Evolutionary conservation across 2,797 vertebrate species (phyloP), one percentile per base, ranked within the genome.

Genomic region (Scolopax bukidnonensis): DNA sequence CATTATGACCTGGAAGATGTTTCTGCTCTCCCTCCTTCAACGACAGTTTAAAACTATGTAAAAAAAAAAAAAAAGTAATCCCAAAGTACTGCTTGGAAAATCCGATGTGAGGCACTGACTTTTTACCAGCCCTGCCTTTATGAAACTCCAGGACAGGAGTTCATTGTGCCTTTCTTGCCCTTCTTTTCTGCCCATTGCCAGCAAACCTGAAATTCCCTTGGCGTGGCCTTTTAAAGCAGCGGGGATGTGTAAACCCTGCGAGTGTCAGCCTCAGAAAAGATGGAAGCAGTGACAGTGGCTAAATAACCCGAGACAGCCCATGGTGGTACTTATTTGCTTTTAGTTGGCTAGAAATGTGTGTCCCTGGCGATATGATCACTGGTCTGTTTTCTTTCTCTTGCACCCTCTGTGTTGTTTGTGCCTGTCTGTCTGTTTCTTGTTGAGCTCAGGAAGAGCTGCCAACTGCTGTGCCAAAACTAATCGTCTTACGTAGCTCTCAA

Each of bases 361-460:
- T 64, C 85, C 91, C 64, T 74, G 54, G 83, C 3, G 1, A 91
- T 95, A 87, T 92, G 95, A 79, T 54, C 93, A 90, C 90, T 93
- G 94, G 90, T 90, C 94, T 92, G 56, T 93, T 89, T 88, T 91
- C 94, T 67, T 90, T 82, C 93, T 90, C 81, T 87, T 92, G 85
- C 74, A 69, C 70, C 74, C 54, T 85, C 43, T 84, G 14, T 88
- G 81, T 93, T 84, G 71, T 90, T 89, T 53, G 13, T 96, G 75
- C 79, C 65, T 84, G 76, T 91, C 73, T 80, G 67, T 92, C 83
- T 88, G 81, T 79, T 50, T 82, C 64, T 82, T 61, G 63, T 92
- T 6, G 13, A 82, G 95, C 65, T 92, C 75, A 95, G 89, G 88
- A 93, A 91, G 51, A 7, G 17, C 78, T 90, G 70, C 77, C 86